Evolutionary conservation across 1,140 invertebrate species (phyloP), one percentile per base, ranked within the genome.

Genomic region (Drosophila tristis): DNA sequence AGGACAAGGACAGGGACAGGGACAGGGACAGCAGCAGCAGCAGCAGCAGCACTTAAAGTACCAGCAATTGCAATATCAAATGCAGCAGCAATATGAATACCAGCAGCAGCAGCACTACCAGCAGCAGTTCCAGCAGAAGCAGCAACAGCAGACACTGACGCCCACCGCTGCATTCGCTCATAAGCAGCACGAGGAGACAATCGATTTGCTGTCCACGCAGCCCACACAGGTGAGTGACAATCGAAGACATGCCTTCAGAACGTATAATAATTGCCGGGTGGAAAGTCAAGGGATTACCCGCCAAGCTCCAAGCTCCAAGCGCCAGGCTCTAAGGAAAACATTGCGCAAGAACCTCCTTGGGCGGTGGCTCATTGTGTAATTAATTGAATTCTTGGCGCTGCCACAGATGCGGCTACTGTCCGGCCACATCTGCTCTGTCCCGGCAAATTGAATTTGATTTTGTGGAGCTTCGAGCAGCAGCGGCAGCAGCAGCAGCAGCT

Each of bases 51-150:
- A 86, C 53, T 74, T 87, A 43, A 86, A 86, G 54, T 86, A 87
- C 65, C 81, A 86, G 49, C 81, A 86, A 82, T 62, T 86, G 78
- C 81, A 86, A 68, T 86, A 86, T 82, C 81, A 86, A 72, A 82
- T 86, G 81, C 81, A 86, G 42, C 82, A 87, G 63, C 82, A 89
- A 82, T 87, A 87, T 86, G 82, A 89, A 82, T 89, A 87, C 60
- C 82, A 87, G 39, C 82, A 87, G 56, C 82, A 87, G 47, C 78
- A 89, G 43, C 84, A 87, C 43, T 87, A 66, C 62, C 82, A 87
- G 43, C 82, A 89, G 49, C 82, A 87, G 49, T 87, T 72, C 39
- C 82, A 87, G 35, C 82, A 81, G 4, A 82, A 85, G 20, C 80
- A 82, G 0, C 67, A 81, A 0, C 65, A 78, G 9, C 58, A 71